Base-by-base conservation (phyloP, 1,140 invertebrate species). In the Cyphomyrmex costatus region DNA sequence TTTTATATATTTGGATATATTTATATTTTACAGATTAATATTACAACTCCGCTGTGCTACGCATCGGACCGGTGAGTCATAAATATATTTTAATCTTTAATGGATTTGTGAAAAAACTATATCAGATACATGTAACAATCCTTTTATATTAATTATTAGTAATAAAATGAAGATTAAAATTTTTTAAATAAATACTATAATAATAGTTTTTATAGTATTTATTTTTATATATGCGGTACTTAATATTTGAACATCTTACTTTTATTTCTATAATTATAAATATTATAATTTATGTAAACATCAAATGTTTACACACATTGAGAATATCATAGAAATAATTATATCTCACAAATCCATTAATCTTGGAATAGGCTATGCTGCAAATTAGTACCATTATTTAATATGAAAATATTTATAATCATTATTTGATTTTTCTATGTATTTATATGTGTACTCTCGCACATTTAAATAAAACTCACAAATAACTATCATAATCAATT, bases 261-360 rank as follows among this genome's bases (percentile, higher is more conserved):
- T 10, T 60, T 61, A 30, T 61, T 63, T 63, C 1, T 63, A 19
- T 30, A 19, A n/a, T n/a, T n/a, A n/a, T n/a, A n/a, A n/a, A n/a
- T n/a, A 14, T 60, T 24, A 27, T 27, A 60, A 60, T 30, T 30
- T 63, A 19, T 63, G 12, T 27, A 16, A 60, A 27, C 0, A 7
- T 30, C 0, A 30, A 30, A 30, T 30, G 6, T 61, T 56, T 21
- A n/a, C 7, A n/a, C n/a, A n/a, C n/a, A 27, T 60, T 30, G 27
- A 30, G 7, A 63, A 63, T 30, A 61, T 42, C 8, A 42, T 1
- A 42, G 36, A 19, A 61, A 19, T 14, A 60, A 27, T 27, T 60
- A 60, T 63, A 19, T 63, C 27, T 63, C 60, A 30, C 60, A 63
- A 63, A 30, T 63, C 60, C 27, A 63, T 63, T 30, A 16, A 14